Base-by-base conservation (phyloP, 2,888 invertebrate genomes). In the Fragum sueziense region DNA sequence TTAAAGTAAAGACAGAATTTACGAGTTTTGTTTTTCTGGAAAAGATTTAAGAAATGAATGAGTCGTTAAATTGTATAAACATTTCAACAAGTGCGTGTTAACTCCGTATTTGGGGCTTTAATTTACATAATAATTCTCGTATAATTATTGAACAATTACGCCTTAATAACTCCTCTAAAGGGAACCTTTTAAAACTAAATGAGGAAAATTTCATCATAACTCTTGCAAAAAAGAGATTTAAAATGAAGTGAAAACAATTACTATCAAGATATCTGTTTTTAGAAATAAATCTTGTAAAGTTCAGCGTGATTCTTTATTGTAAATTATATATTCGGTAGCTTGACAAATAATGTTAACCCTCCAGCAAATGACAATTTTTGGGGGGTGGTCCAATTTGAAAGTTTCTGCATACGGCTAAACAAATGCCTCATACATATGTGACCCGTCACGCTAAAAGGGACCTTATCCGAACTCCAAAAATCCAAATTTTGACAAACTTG, bases 101-200 rank as follows among this genome's bases (percentile, higher is more conserved):
- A 33, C 61, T 61, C 31, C n/a, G n/a, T 33, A 61, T 61, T 61
- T 61, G 33, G 7, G n/a, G 31, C 14, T 61, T 33, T 31, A 61
- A 31, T 61, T 61, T n/a, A 57, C 31, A 61, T 61, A 31, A 61
- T 61, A 61, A 61, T 61, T 33, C 61, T n/a, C 3, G 11, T 17
- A 31, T 61, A 61, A 61, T 61, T 31, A 20, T 61, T 20, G n/a
- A n/a, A 61, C 31, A 61, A 61, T 61, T 61, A 61, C n/a, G n/a
- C 9, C 33, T n/a, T 33, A 61, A 61, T 61, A 33, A 20, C 33
- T 57, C 61, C n/a, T 33, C n/a, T 61, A 33, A 14, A 61, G 31
- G 14, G 61, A 61, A 61, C 61, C n/a, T 61, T 61, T 61, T 61
- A 61, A 61, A 33, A 61, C 61, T 33, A 61, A 33, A 61, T 33